phyloP scores from a whole-genome alignment of 2,888 invertebrate genomes.

The Rhimphoctona megacephalus region DNA sequence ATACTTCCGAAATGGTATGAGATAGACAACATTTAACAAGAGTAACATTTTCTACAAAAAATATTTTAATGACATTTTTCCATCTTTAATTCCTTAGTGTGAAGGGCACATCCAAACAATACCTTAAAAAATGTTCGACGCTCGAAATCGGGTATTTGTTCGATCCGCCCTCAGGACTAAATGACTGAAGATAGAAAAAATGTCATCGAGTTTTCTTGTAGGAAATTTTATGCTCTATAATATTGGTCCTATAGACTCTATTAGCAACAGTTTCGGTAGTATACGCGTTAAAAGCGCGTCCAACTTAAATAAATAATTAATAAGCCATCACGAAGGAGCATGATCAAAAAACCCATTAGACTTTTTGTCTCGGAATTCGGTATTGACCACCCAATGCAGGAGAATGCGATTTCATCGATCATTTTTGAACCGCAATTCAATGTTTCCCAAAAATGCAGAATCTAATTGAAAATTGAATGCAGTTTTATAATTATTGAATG shows the following conservation, averaged over 20 bases:
- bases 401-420: not conserved
- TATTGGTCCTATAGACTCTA: not conserved
- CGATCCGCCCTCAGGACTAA: not conserved
- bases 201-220: not conserved
- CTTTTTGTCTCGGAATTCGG: too few relatives aligned
- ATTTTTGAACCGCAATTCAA: not conserved
- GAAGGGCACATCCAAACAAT: too few relatives aligned
- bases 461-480: not conserved
- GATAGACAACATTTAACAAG: too few relatives aligned
- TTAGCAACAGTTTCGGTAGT: not conserved
- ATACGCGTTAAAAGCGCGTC: not conserved
- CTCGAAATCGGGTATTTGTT: not conserved
- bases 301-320: not conserved
- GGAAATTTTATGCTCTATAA: not conserved
- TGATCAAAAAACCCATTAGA: too few relatives aligned
- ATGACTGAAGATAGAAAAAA: not conserved
- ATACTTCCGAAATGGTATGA: not conserved
- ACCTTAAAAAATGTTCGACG: too few relatives aligned
- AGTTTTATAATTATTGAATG: not conserved
- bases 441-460: not conserved
- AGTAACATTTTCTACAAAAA: not conserved
- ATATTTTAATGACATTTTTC: constrained; percentile 21
- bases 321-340: too few relatives aligned
- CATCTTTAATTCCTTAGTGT: too few relatives aligned
- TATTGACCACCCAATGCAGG: not conserved